These are phyloP conservation scores for Gymnothorax javanicus DNA, from an alignment of 2,797 vertebrate species.

Conservation along the genomic window DNA sequence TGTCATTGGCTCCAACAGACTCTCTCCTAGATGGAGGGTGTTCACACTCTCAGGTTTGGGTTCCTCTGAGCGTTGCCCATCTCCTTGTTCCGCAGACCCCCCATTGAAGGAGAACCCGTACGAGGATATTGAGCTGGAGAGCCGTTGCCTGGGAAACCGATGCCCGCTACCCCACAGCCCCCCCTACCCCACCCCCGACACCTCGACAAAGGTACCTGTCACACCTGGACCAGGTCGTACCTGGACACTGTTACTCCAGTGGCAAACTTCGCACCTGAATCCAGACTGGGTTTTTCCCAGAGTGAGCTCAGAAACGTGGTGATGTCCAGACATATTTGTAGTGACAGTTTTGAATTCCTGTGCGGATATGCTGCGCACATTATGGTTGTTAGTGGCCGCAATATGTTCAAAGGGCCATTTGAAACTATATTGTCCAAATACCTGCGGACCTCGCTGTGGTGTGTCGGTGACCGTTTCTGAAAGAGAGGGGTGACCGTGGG, in stretches of 20 bases:
- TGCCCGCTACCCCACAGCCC: slow-evolving; percentile 78
- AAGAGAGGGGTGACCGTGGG: not conserved
- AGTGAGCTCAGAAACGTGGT: not conserved
- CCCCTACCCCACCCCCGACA: slow-evolving; percentile 79
- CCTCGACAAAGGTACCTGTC: slow-evolving; percentile 81
- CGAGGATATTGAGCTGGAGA: slow-evolving; percentile 92
- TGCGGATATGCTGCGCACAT: too few species aligned
- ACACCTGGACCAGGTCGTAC: not conserved
- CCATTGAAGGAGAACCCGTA: slow-evolving; percentile 97
- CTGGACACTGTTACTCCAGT: not conserved
- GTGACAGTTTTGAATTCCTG: too few species aligned
- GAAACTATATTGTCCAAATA: too few species aligned
- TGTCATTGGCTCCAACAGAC: too few species aligned
- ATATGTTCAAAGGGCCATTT: too few species aligned
- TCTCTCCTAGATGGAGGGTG: not conserved
- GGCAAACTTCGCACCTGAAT: too few species aligned
- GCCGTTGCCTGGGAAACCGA: slow-evolving; percentile 78
- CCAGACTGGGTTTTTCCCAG: not conserved
- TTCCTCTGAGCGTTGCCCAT: not conserved
- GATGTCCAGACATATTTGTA: not conserved
- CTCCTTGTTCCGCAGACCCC: slow-evolving; percentile 69
- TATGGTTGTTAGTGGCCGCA: too few species aligned
- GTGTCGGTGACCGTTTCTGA: not conserved
- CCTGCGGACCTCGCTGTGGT: too few species aligned
- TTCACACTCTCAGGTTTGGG: not conserved